Evolutionary conservation across 2,888 invertebrate species (phyloP).

Genomic region (Chrysotoxum bicinctum): DNA sequence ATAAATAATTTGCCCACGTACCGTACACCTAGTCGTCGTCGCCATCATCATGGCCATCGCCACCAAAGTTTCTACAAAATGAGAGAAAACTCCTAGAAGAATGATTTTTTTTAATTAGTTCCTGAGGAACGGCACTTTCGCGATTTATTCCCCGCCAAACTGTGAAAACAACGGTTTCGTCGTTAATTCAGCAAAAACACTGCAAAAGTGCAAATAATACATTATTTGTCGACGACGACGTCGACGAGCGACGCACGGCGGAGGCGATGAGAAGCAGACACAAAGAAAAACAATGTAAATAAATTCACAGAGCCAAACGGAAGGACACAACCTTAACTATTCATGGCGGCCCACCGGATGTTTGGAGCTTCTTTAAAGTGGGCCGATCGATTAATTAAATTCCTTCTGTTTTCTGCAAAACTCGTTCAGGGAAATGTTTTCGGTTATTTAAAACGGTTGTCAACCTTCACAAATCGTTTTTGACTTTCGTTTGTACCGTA

Average conservation of each 20-base stretch:
- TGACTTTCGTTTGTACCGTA: not conserved
- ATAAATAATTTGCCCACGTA: slow-evolving; percentile 70
- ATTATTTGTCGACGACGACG: not conserved
- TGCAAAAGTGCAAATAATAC: slow-evolving; percentile 17
- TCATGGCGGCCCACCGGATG: slow-evolving; percentile 46
- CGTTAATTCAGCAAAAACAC: slow-evolving; percentile 36
- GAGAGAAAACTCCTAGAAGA: slow-evolving; percentile 24
- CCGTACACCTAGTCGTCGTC: not conserved
- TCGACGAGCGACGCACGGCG: not conserved
- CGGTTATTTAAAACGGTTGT: slow-evolving; percentile 13
- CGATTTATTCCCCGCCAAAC: slow-evolving; percentile 47
- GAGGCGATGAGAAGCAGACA: not conserved
- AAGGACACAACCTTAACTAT: slow-evolving; percentile 55
- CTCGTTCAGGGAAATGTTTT: slow-evolving; percentile 23
- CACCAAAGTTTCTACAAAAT: slow-evolving; percentile 22
- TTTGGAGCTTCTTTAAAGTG: slow-evolving; percentile 43
- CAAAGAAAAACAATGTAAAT: slow-evolving; percentile 62
- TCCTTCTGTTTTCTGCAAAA: slow-evolving; percentile 21
- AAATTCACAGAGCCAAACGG: slow-evolving; percentile 43
- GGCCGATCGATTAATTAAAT: slow-evolving; percentile 44
- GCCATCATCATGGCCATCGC: slow-evolving; percentile 24
- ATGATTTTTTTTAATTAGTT: slow-evolving; percentile 72
- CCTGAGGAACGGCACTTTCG: slow-evolving; percentile 59
- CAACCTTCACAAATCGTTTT: slow-evolving; percentile 49
- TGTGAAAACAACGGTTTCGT: slow-evolving; percentile 18